Conservation (phyloP, 2,797 vertebrate species). For the Chaunax sp. region DNA sequence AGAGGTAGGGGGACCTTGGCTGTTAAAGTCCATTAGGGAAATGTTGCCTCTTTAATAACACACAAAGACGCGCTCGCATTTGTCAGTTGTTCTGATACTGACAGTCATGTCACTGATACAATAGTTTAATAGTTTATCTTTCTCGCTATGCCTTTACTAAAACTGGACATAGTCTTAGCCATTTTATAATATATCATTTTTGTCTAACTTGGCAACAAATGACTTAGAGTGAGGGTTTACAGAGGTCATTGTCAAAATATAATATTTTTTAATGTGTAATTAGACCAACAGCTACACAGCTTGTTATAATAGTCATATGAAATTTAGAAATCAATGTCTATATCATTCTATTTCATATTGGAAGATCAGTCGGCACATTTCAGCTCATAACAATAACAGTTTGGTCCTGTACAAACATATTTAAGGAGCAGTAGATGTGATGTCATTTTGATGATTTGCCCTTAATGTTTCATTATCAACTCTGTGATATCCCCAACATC, state of each 20-base stretch:
- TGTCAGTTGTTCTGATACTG: slow-evolving; percentile 5
- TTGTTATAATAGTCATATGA: neutral
- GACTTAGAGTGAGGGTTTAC: slow-evolving; percentile 1
- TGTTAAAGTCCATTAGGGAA: slow-evolving; percentile 64
- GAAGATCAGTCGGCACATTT: neutral
- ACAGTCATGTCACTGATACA: neutral
- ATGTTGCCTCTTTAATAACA: slow-evolving; percentile 44
- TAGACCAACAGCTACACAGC: neutral
- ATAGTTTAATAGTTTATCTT: neutral
- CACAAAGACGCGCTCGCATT: slow-evolving; percentile 29
- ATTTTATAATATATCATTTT: neutral
- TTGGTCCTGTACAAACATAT: neutral
- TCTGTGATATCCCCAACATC: slow-evolving; percentile 16
- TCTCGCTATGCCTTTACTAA: neutral
- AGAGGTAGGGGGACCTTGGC: slow-evolving; percentile 60
- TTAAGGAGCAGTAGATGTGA: neutral
- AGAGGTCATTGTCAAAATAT: neutral
- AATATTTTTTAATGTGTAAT: neutral
- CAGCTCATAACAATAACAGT: neutral
- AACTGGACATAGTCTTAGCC: neutral
- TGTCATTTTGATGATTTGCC: slow-evolving; percentile 13
- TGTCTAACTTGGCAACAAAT: slow-evolving; percentile 4
- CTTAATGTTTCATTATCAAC: slow-evolving; percentile 31
- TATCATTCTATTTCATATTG: neutral
- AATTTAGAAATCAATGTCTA: neutral